Evolutionary conservation across 2,888 invertebrate genomes (phyloP).

Genomic region (Drosophila cracens): DNA sequence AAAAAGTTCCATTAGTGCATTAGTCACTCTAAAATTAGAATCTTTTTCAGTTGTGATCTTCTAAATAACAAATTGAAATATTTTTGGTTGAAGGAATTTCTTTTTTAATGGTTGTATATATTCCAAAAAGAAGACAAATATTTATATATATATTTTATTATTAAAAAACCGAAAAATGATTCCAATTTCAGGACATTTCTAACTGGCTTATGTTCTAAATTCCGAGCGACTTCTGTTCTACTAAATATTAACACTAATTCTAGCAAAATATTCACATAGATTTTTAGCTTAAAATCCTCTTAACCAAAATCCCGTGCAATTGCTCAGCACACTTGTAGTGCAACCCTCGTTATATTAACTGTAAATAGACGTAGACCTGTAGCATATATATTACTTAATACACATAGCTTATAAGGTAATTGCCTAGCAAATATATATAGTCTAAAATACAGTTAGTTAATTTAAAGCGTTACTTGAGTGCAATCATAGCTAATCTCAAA

Average conservation of each 20-base stretch:
- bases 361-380: conserved; percentile 58
- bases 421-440: not conserved
- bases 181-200: not conserved
- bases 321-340: conserved; percentile 51
- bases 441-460: conserved; percentile 19
- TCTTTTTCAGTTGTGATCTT: not conserved
- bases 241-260: conserved; percentile 1
- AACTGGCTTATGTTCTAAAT: not conserved
- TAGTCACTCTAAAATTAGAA: not conserved
- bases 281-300: not conserved
- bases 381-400: conserved; percentile 23
- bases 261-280: not conserved
- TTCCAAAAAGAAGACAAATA: not conserved
- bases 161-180: not conserved
- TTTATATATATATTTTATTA: not conserved
- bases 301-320: not conserved
- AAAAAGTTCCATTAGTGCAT: not conserved
- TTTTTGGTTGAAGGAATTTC: not conserved
- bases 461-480: not conserved
- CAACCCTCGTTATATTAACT: conserved; percentile 59
- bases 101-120: not conserved
- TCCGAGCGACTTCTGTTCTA: not conserved
- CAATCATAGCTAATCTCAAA: conserved; percentile 17
- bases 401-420: conserved; percentile 2
- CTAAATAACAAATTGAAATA: not conserved